Percentiles rank a stretch among this genome's conserved stretches.
phyloP scores from a whole-genome alignment of 2,797 vertebrate species.

The Linurgus olivaceus region DNA sequence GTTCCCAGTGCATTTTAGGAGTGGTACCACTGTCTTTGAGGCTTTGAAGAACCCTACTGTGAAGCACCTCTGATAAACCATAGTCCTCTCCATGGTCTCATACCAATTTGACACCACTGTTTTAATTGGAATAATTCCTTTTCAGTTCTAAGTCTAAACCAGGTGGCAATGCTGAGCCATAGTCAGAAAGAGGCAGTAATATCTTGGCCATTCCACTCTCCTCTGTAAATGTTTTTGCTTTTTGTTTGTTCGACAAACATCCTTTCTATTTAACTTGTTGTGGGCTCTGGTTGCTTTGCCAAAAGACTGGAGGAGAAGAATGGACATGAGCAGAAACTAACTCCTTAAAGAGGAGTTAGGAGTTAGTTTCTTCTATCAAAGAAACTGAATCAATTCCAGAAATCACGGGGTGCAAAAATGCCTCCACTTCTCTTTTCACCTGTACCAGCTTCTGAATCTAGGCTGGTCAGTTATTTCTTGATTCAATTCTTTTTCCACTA shows the following conservation, averaged over 20 bases:
- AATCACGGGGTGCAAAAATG: neutral
- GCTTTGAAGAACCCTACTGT: neutral
- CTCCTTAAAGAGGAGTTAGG: neutral
- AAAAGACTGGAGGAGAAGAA: neutral
- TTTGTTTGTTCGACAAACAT: neutral
- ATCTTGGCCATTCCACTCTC: neutral
- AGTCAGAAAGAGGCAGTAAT: neutral
- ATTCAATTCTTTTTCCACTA: neutral
- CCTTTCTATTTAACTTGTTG: neutral
- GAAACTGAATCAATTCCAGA: neutral
- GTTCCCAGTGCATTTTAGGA: neutral
- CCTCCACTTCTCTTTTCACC: neutral
- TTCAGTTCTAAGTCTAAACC: neutral
- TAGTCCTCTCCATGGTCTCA: neutral
- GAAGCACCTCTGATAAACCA: neutral
- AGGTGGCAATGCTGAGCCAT: neutral
- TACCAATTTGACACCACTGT: neutral
- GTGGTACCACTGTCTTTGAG: neutral
- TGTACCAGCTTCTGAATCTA: neutral
- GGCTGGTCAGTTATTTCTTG: neutral
- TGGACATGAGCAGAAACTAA: neutral
- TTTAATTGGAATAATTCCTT: neutral
- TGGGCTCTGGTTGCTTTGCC: neutral
- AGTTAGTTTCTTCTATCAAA: neutral
- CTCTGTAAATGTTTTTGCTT: neutral